Conservation (phyloP, 2,888 invertebrate genomes). For the Limnephilus marmoratus region DNA sequence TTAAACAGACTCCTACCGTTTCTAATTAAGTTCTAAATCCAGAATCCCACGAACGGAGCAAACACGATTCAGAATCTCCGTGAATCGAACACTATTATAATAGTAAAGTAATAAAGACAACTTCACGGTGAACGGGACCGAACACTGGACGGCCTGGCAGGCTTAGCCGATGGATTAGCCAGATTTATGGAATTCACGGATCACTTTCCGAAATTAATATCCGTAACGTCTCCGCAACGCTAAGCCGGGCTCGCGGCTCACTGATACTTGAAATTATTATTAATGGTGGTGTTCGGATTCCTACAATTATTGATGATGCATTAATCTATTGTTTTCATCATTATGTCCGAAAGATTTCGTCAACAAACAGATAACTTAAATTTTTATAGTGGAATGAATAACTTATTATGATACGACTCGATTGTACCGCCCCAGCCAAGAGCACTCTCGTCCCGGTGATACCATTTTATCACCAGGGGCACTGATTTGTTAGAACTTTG, state of each 20-base stretch:
- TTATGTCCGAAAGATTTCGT: neutral
- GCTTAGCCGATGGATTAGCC: neutral
- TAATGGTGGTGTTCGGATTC: neutral
- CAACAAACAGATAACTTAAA: neutral
- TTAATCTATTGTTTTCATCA: neutral
- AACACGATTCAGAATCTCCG: too few species aligned
- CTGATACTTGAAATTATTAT: neutral
- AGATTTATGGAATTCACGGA: neutral
- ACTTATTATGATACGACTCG: too few species aligned
- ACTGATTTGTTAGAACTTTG: too few species aligned
- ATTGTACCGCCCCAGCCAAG: too few species aligned
- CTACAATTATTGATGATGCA: neutral
- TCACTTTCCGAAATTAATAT: constrained; percentile 1
- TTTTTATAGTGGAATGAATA: too few species aligned
- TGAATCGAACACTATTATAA: too few species aligned
- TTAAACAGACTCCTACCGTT: too few species aligned
- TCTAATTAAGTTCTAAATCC: too few species aligned
- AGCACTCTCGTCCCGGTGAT: too few species aligned
- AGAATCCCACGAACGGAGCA: too few species aligned
- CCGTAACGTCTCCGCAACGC: neutral
- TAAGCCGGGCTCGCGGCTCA: neutral
- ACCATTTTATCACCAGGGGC: too few species aligned
- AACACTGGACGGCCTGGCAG: neutral
- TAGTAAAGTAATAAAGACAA: neutral
- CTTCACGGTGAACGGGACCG: neutral